Conservation (phyloP, 2,113 vertebrate species). For the Noturus placidus region DNA sequence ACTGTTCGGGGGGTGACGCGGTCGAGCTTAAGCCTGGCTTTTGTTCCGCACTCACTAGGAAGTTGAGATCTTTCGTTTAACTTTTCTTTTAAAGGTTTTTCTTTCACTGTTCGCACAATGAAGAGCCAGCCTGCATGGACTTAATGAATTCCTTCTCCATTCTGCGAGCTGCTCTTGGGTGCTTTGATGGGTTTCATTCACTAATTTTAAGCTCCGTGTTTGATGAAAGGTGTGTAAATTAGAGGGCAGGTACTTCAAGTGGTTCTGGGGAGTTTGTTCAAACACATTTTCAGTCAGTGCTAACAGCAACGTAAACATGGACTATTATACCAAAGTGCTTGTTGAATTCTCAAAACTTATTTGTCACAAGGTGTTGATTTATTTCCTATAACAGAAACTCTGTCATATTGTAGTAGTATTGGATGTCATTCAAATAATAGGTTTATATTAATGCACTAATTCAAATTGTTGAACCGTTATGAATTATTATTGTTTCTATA, state of each 20-base stretch:
- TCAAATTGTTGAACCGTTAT: not conserved
- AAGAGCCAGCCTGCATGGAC: not conserved
- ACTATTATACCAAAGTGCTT: not conserved
- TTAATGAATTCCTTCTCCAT: constrained; percentile 24
- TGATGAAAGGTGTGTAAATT: constrained; percentile 31
- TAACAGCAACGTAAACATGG: constrained; percentile 14
- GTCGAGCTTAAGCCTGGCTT: constrained; percentile 60
- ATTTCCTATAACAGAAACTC: not conserved
- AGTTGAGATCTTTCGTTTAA: constrained; percentile 55
- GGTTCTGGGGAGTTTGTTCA: not conserved
- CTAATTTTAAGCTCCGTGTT: not conserved
- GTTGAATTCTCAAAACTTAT: not conserved
- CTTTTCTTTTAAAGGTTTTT: constrained; percentile 40
- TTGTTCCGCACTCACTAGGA: constrained; percentile 59
- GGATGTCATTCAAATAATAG: not conserved
- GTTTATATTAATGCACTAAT: not conserved
- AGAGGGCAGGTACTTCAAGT: not conserved
- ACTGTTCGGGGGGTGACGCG: constrained; percentile 50
- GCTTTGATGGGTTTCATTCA: constrained; percentile 12
- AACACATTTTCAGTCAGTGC: constrained; percentile 12
- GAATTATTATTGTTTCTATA: not conserved
- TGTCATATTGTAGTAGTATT: not conserved
- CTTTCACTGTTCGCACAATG: not conserved
- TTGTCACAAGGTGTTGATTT: not conserved
- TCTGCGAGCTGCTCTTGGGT: not conserved